phyloP scores from a whole-genome alignment of 2,797 vertebrate species.

The Selene dorsalis region DNA sequence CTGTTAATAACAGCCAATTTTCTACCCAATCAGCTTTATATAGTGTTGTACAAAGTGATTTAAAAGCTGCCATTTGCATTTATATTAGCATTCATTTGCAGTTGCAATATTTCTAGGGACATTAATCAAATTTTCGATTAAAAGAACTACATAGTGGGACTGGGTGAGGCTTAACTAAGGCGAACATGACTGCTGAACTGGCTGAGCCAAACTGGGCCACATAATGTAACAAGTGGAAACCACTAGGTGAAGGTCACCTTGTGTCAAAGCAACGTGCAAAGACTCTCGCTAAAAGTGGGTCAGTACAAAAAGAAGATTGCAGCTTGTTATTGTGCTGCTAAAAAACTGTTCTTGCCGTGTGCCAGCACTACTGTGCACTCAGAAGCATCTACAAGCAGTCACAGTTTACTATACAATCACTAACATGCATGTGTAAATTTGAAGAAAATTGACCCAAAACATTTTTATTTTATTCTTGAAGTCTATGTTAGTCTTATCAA shows the following conservation, averaged over 20 bases:
- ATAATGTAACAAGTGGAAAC: not conserved
- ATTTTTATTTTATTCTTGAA: not conserved
- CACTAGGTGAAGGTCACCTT: slow-evolving; percentile 22
- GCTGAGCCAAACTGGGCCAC: not conserved
- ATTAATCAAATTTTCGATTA: not conserved
- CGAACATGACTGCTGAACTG: too few species aligned
- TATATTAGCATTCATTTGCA: not conserved
- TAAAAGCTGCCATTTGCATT: not conserved
- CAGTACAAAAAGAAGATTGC: not conserved
- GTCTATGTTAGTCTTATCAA: not conserved
- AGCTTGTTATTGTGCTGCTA: too few species aligned
- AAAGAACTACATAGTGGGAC: not conserved
- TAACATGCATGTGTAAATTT: not conserved
- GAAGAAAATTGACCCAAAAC: not conserved
- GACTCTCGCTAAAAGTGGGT: not conserved
- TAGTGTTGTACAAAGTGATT: not conserved
- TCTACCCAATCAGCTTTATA: not conserved
- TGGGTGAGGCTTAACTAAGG: too few species aligned
- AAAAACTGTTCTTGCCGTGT: too few species aligned
- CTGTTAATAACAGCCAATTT: not conserved
- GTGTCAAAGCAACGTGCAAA: too few species aligned
- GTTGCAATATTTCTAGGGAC: not conserved
- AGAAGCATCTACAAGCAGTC: not conserved
- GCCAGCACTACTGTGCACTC: not conserved
- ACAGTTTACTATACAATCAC: not conserved